phyloP scores from a whole-genome alignment of 2,888 invertebrate genomes.

The Heliconius hortense region DNA sequence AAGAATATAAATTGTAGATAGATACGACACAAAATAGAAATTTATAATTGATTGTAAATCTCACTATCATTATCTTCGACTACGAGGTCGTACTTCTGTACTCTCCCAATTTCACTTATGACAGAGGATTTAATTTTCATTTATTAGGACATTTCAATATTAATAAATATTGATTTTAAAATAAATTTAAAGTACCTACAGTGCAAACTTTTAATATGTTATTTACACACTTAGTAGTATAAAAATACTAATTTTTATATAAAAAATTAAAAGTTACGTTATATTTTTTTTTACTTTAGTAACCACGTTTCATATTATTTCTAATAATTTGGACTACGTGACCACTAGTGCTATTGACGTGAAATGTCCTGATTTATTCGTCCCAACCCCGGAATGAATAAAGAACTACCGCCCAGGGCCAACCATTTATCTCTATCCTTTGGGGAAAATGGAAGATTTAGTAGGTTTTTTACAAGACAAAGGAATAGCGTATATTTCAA shows the following conservation, averaged over 20 bases:
- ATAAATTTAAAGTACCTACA: background rate
- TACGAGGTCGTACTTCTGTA: background rate
- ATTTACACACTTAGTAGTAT: background rate
- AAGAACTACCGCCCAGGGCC: slow-evolving; percentile 59
- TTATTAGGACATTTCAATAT: background rate
- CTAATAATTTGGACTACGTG: slow-evolving; percentile 19
- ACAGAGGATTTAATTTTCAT: background rate
- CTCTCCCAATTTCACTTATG: background rate
- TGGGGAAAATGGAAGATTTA: slow-evolving; percentile 74
- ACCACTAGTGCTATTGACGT: slow-evolving; percentile 42
- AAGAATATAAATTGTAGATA: slow-evolving; percentile 27
- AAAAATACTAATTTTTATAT: background rate
- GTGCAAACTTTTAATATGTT: background rate
- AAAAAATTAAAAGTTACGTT: no score
- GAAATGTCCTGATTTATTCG: slow-evolving; percentile 43
- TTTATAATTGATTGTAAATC: slow-evolving; percentile 25
- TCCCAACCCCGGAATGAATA: slow-evolving; percentile 68
- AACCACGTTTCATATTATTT: background rate
- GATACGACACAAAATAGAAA: slow-evolving; percentile 29
- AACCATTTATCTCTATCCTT: slow-evolving; percentile 75
- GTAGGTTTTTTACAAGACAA: slow-evolving; percentile 52
- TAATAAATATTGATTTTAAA: background rate
- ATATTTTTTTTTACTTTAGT: no score
- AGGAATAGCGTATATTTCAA: slow-evolving; percentile 45
- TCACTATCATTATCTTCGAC: background rate